Evolutionary conservation across 30 jellyfish, hydroid and myxozoan genomes (phyloP).

Genomic region (Sanderia malayensis): DNA sequence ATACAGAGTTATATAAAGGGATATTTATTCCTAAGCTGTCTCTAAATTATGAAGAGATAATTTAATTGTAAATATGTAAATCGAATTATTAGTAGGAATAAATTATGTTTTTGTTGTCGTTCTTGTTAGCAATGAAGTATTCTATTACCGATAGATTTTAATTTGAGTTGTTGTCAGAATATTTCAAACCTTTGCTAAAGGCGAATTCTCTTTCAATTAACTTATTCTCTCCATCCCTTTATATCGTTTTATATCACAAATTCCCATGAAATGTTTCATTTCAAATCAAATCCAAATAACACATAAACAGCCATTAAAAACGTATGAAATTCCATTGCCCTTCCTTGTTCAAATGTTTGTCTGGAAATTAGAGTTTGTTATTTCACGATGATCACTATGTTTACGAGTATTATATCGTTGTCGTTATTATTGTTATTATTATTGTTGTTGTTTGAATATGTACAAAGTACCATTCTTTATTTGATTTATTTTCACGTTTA

Average conservation of each 20-base stretch:
- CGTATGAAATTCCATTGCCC: too few species aligned
- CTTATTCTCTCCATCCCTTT: background rate
- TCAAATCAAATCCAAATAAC: too few species aligned
- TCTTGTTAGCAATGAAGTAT: too few species aligned
- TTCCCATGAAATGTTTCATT: too few species aligned
- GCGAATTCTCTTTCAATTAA: background rate
- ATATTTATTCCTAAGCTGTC: conserved; percentile 12
- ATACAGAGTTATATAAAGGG: conserved; percentile 43
- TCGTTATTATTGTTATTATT: conserved; percentile 18
- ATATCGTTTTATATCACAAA: background rate
- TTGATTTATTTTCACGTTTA: background rate
- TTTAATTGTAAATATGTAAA: conserved; percentile 61
- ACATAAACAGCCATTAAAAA: too few species aligned
- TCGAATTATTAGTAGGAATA: conserved; percentile 23
- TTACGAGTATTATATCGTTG: too few species aligned
- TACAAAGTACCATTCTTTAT: conserved; percentile 8
- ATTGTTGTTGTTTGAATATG: conserved; percentile 7
- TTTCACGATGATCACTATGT: too few species aligned
- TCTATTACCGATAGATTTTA: too few species aligned
- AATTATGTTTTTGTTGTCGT: conserved; percentile 43
- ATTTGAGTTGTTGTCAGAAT: too few species aligned
- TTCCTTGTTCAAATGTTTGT: too few species aligned
- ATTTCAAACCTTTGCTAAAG: too few species aligned
- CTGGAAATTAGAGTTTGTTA: too few species aligned
- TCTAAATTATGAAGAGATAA: conserved; percentile 42